phyloP scores from a whole-genome alignment of 2,888 invertebrate genomes.

The Oligia strigilis region DNA sequence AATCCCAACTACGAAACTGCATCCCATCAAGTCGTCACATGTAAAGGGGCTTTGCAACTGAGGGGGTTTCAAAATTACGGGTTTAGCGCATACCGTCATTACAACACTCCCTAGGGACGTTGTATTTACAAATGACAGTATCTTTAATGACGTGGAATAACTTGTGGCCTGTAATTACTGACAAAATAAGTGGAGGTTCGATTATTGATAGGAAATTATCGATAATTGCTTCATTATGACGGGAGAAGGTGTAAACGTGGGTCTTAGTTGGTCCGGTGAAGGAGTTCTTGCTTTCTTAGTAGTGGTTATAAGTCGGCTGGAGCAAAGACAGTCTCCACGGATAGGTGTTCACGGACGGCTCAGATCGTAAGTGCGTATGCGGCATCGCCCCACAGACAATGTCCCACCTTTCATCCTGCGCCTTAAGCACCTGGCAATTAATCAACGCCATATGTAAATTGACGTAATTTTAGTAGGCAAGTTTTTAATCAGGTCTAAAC shows the following conservation, averaged over 20 bases:
- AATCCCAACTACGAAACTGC: neutral
- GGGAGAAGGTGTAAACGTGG: neutral
- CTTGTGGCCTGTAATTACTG: constrained; percentile 44
- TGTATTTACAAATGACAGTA: constrained; percentile 55
- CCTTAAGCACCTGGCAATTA: too few relatives aligned
- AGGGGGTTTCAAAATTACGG: constrained; percentile 45
- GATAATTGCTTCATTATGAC: constrained; percentile 53
- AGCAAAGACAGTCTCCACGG: neutral
- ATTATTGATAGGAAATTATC: constrained; percentile 46
- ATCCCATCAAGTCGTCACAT: constrained; percentile 25
- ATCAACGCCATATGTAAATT: too few relatives aligned
- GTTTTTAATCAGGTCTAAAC: too few relatives aligned
- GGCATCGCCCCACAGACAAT: neutral
- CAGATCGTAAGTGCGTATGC: neutral
- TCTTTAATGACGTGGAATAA: constrained; percentile 30
- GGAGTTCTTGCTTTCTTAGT: neutral
- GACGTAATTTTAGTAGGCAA: too few relatives aligned
- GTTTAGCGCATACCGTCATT: constrained; percentile 49
- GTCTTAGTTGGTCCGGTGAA: neutral
- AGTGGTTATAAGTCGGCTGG: neutral
- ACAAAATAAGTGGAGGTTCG: constrained; percentile 9
- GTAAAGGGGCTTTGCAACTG: constrained; percentile 39
- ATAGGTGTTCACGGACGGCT: neutral
- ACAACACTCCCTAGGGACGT: constrained; percentile 26
- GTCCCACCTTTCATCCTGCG: too few relatives aligned